A percentile compares a stretch with the other conserved stretches of the same genome.
Evolutionary conservation across 1,140 invertebrate species (phyloP).

Genomic region (Leptinotarsa texana): DNA sequence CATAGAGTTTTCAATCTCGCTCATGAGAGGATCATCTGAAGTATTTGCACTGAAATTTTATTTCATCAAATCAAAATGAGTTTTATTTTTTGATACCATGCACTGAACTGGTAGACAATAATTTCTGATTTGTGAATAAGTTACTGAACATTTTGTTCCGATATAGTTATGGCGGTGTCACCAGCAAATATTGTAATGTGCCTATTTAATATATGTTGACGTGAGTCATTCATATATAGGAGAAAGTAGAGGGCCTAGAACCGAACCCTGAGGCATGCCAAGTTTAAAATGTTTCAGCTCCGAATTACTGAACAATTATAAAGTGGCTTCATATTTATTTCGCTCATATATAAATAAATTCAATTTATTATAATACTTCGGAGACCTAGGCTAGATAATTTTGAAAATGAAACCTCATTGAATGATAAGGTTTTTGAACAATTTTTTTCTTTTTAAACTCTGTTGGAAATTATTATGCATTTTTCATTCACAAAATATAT

Average conservation of each 20-base stretch:
- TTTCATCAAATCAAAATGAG: not conserved
- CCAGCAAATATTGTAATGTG: not conserved
- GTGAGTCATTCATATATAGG: not conserved
- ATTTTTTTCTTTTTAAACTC: not conserved
- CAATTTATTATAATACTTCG: not conserved
- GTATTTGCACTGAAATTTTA: not conserved
- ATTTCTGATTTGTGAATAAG: not conserved
- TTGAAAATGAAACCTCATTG: not conserved
- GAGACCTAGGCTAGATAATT: not conserved
- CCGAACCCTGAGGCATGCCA: not conserved
- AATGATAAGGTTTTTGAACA: not conserved
- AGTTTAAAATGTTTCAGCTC: not conserved
- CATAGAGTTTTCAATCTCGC: not conserved
- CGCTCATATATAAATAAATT: not conserved
- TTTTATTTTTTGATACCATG: not conserved
- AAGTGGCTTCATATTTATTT: not conserved
- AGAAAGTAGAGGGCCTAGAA: not conserved
- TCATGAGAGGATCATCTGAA: not conserved
- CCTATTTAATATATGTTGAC: not conserved
- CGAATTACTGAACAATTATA: too few relatives aligned
- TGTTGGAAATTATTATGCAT: too few relatives aligned
- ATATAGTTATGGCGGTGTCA: not conserved
- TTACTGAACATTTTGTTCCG: not conserved
- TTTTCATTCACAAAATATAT: too few relatives aligned
- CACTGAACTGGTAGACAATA: not conserved